phyloP scores from a whole-genome alignment of 2,888 invertebrate genomes.

The Mactromeris polynyma region DNA sequence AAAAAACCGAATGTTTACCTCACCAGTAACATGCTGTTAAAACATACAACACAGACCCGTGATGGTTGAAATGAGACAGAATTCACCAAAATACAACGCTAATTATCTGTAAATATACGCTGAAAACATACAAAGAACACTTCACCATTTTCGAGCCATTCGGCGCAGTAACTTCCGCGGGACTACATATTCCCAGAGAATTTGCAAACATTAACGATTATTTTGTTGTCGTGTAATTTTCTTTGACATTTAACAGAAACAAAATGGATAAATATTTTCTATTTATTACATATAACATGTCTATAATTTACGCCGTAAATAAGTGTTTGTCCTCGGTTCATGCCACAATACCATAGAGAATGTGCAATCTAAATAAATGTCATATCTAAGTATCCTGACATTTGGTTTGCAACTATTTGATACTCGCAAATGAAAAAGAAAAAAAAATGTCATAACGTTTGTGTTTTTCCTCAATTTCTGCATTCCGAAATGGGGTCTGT shows the following conservation, averaged over 20 bases:
- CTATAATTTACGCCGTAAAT: conserved; percentile 25
- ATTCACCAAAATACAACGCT: neutral
- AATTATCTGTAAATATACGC: conserved; percentile 7
- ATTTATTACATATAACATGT: conserved; percentile 42
- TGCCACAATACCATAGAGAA: conserved; percentile 42
- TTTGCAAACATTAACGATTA: conserved; percentile 47
- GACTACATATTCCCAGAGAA: conserved; percentile 42
- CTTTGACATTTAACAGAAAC: conserved; percentile 61
- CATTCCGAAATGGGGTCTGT: neutral
- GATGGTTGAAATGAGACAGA: neutral
- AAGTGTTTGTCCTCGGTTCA: conserved; percentile 21
- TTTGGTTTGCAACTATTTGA: conserved; percentile 7
- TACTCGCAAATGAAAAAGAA: neutral
- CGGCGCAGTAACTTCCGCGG: conserved; percentile 39
- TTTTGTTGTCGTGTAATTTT: conserved; percentile 52
- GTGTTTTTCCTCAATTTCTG: neutral
- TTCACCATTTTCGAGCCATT: neutral
- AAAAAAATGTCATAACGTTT: neutral
- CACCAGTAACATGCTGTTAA: neutral
- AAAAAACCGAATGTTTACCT: neutral
- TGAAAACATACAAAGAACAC: conserved; percentile 1
- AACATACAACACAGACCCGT: neutral
- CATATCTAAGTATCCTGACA: conserved; percentile 4
- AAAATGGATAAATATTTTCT: conserved; percentile 61
- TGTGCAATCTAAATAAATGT: conserved; percentile 37